phyloP scores from a whole-genome alignment of 2,888 invertebrate species.

The Tortricodes alternella region DNA sequence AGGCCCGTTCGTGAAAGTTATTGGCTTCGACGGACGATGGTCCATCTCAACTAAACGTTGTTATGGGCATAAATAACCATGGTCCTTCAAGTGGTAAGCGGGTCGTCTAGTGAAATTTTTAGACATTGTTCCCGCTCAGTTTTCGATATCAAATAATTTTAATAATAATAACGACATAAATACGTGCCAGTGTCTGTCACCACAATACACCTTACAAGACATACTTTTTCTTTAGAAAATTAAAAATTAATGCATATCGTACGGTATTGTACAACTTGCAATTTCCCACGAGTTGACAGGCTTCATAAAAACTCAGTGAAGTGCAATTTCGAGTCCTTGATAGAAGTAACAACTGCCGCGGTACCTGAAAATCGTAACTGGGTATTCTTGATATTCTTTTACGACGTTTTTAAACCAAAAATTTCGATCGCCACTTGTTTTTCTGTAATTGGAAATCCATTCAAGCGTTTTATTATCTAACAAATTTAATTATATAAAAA shows the following conservation, averaged over 20 bases:
- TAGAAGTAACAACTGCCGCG: constrained; percentile 28
- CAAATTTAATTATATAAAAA: constrained; percentile 11
- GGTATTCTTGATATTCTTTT: constrained; percentile 3
- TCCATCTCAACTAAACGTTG: constrained; percentile 22
- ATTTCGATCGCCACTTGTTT: neutral
- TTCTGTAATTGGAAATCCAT: constrained; percentile 13
- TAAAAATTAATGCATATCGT: neutral
- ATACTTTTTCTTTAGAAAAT: neutral
- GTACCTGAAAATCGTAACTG: constrained; percentile 10
- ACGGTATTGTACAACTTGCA: neutral
- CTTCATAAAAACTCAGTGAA: constrained; percentile 29
- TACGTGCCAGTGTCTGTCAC: too few relatives aligned
- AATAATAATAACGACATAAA: too few relatives aligned
- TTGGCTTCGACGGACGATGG: constrained; percentile 40
- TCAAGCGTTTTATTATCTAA: constrained; percentile 26
- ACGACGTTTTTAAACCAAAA: constrained; percentile 5
- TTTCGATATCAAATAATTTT: too few relatives aligned
- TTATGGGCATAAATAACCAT: constrained; percentile 25
- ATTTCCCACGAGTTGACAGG: constrained; percentile 30
- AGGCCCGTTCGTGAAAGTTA: constrained; percentile 73
- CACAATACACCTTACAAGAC: too few relatives aligned
- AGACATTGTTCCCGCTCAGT: too few relatives aligned
- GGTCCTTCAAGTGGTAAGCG: constrained; percentile 21
- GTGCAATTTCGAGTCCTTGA: constrained; percentile 35
- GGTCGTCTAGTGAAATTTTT: constrained; percentile 2